These are phyloP conservation scores for Cathartes aura DNA, from an alignment of 2,113 vertebrate species.

Conservation along the genomic window DNA sequence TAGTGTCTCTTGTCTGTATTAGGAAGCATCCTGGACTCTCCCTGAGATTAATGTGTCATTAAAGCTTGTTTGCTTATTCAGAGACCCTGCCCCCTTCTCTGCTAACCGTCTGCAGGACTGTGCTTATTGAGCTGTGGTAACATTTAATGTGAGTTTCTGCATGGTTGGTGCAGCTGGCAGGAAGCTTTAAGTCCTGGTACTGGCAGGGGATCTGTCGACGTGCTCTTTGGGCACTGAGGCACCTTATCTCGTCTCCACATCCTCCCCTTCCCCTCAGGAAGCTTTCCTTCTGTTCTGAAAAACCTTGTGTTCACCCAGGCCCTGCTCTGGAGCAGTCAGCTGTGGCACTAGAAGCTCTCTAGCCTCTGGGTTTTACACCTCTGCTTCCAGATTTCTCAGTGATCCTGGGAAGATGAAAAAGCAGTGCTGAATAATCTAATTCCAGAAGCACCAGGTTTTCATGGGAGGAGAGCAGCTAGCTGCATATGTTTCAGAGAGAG, in stretches of 20 bases:
- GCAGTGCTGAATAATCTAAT: neutral
- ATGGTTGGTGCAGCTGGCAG: constrained; percentile 27
- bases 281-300: neutral
- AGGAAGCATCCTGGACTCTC: neutral
- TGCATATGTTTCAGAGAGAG: neutral
- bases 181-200: neutral
- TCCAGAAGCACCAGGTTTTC: neutral
- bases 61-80: constrained; percentile 1
- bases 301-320: neutral
- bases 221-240: neutral
- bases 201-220: neutral
- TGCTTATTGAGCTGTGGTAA: constrained; percentile 1
- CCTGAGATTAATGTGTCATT: neutral
- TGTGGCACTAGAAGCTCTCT: neutral
- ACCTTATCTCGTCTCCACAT: neutral
- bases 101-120: neutral
- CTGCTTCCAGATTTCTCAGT: neutral
- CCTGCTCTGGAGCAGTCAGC: neutral
- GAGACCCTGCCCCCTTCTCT: neutral
- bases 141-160: constrained; percentile 62
- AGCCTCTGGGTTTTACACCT: neutral
- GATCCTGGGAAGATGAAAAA: neutral
- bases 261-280: neutral
- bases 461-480: neutral
- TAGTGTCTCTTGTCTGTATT: neutral